Base-by-base conservation (phyloP, 2,113 vertebrate genomes). In the Dendropsophus ebraccatus region DNA sequence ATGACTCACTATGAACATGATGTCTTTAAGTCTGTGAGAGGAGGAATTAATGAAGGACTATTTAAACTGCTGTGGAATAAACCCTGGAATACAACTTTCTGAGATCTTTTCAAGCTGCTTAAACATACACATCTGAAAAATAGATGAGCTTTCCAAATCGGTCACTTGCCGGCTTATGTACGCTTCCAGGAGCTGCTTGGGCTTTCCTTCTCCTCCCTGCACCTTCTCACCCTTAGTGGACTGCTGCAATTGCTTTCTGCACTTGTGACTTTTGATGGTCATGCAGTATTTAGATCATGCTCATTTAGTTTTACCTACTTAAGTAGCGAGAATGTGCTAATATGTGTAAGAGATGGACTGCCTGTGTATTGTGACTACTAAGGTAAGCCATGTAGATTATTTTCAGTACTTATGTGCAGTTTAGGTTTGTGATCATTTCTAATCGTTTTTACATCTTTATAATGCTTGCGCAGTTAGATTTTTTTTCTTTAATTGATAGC, bases 281-380 rank as follows among this genome's bases (percentile, higher is more conserved):
- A 77, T 85, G 73, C 73, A 45, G 14, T 10, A 50, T 78, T 52
- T 49, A 17, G 19, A 25, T 25, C 41, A 14, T 58, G 30, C 45
- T 41, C 4, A 2, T 49, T 74, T 75, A 9, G 13, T 45, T 67
- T 70, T 41, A 41, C 11, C 62, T 69, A 41, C 28, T 8, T 56
- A 54, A 60, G 30, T 87, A 92, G 90, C 70, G 37, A 77, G 19
- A 69, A 25, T 54, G 28, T 25, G 28, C 23, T 80, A 32, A 72
- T 60, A 85, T 94, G 92, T 92, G 91, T 90, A 88, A 93, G 91
- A 87, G 70, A 97, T 98, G 97, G 96, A 97, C 92, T 97, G 96
- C 93, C 95, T 97, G 88, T 97, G 96, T 91, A 97, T 97, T 90
- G 95, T 97, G 92, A 97, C 96, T 52, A 97, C 96, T 82, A 97